A percentile compares a stretch with the other conserved stretches of the same genome.
Evolutionary conservation across 2,797 vertebrate species (phyloP).

Genomic region (Enteromius afrohamiltoni): DNA sequence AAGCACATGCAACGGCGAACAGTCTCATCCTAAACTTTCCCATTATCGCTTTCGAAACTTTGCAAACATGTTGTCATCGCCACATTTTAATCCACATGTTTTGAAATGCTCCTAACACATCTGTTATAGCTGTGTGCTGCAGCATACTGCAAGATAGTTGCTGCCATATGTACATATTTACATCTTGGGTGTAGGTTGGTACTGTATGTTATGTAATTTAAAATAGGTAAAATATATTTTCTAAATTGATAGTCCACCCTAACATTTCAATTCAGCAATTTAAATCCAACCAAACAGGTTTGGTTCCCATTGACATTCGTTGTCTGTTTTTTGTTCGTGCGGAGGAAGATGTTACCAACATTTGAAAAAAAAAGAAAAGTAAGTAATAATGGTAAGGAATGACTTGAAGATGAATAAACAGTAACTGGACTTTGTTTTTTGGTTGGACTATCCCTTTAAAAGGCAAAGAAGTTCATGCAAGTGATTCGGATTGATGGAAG

Average conservation of each 20-base stretch:
- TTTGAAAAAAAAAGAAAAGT: background rate
- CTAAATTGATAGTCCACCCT: background rate
- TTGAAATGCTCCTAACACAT: slow-evolving; percentile 15
- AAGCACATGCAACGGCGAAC: background rate
- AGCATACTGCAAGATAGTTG: background rate
- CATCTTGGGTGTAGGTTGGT: background rate
- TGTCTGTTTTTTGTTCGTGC: background rate
- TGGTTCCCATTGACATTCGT: background rate
- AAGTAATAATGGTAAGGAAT: background rate
- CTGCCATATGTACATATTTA: slow-evolving; percentile 11
- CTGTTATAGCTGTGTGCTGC: background rate
- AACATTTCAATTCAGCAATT: background rate
- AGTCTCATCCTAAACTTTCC: background rate
- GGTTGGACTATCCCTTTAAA: background rate
- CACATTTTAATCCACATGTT: slow-evolving; percentile 8
- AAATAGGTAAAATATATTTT: background rate
- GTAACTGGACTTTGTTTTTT: background rate
- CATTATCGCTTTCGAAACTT: slow-evolving; percentile 24
- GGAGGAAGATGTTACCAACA: background rate
- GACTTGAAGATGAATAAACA: background rate
- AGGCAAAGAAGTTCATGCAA: background rate
- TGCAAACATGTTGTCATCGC: slow-evolving; percentile 7
- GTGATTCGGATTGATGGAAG: background rate
- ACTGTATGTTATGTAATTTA: background rate
- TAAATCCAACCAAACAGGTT: background rate